Evolutionary conservation across 2,888 invertebrate species (phyloP).

Genomic region (Thecocarcelia acutangulata): DNA sequence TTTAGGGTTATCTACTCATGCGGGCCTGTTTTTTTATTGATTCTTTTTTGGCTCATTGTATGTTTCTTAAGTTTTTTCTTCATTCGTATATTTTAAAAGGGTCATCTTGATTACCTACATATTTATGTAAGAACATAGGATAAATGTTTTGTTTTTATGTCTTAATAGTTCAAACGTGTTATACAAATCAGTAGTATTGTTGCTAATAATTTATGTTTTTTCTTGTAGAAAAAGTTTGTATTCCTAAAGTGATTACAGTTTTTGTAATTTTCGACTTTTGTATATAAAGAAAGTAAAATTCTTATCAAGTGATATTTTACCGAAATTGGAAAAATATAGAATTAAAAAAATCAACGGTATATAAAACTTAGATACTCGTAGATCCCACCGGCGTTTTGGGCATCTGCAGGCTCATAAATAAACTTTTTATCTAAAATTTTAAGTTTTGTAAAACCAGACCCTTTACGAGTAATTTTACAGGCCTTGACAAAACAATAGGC

Average conservation of each 20-base stretch:
- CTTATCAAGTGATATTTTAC: too few species aligned
- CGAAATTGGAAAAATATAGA: too few species aligned
- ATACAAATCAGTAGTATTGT: not conserved
- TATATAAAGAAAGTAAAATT: too few species aligned
- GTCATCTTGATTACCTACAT: slow-evolving; percentile 12
- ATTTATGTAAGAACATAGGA: slow-evolving; percentile 28
- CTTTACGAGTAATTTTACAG: too few species aligned
- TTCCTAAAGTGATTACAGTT: slow-evolving; percentile 74
- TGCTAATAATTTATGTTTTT: slow-evolving; percentile 39
- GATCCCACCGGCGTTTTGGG: too few species aligned
- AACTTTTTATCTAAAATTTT: too few species aligned
- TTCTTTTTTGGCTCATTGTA: slow-evolving; percentile 33
- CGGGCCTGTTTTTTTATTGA: slow-evolving; percentile 29
- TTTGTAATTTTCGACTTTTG: too few species aligned
- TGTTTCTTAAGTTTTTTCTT: slow-evolving; percentile 23
- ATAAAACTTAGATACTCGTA: too few species aligned
- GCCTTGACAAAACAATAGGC: too few species aligned
- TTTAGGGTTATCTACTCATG: slow-evolving; percentile 34
- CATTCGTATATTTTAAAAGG: slow-evolving; percentile 33
- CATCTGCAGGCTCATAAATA: too few species aligned
- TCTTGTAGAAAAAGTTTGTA: slow-evolving; percentile 61
- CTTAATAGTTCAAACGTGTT: slow-evolving; percentile 43
- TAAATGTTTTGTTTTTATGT: slow-evolving; percentile 42
- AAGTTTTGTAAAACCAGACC: too few species aligned
- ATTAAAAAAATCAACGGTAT: too few species aligned